Conservation (phyloP, 30 jellyfish, hydroid and myxozoan species). For the Catostylus mosaicus region DNA sequence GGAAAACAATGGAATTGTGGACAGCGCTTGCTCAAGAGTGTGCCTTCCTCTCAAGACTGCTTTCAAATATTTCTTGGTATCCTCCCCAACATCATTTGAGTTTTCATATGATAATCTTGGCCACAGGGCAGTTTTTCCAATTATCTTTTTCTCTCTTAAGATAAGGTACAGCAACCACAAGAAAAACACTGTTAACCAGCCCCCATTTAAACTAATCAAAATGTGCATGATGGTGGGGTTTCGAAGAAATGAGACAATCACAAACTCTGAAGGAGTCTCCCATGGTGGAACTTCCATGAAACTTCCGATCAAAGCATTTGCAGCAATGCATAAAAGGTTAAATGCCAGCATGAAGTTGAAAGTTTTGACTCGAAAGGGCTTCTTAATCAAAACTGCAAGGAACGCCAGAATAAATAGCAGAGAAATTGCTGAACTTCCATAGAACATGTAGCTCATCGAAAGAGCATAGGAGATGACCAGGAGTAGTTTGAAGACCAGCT, state of each 20-base stretch:
- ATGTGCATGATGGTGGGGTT: slow-evolving; percentile 84
- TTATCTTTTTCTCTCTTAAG: slow-evolving; percentile 57
- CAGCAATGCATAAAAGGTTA: slow-evolving; percentile 68
- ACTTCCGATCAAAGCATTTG: slow-evolving; percentile 84
- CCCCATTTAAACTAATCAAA: slow-evolving; percentile 71
- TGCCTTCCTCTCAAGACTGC: slow-evolving; percentile 94
- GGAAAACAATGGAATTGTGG: slow-evolving; percentile 86
- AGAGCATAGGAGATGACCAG: slow-evolving; percentile 74
- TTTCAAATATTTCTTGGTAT: slow-evolving; percentile 81
- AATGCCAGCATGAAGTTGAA: slow-evolving; percentile 76
- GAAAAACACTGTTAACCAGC: slow-evolving; percentile 67
- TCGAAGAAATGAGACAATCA: slow-evolving; percentile 87
- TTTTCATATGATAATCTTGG: slow-evolving; percentile 87
- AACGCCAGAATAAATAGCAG: slow-evolving; percentile 73
- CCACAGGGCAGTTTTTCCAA: slow-evolving; percentile 79
- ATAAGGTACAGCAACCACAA: slow-evolving; percentile 76
- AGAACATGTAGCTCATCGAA: slow-evolving; percentile 79
- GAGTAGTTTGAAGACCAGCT: slow-evolving; percentile 75
- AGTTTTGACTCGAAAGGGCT: slow-evolving; percentile 88
- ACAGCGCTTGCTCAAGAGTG: slow-evolving; percentile 77
- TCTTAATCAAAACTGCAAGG: slow-evolving; percentile 50
- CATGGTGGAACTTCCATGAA: slow-evolving; percentile 96
- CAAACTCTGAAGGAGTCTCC: slow-evolving; percentile 83
- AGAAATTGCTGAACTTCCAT: slow-evolving; percentile 81
- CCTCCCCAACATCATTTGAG: slow-evolving; percentile 83